Conservation (phyloP, 2,888 invertebrate genomes). For the Nyleta sp. region DNA sequence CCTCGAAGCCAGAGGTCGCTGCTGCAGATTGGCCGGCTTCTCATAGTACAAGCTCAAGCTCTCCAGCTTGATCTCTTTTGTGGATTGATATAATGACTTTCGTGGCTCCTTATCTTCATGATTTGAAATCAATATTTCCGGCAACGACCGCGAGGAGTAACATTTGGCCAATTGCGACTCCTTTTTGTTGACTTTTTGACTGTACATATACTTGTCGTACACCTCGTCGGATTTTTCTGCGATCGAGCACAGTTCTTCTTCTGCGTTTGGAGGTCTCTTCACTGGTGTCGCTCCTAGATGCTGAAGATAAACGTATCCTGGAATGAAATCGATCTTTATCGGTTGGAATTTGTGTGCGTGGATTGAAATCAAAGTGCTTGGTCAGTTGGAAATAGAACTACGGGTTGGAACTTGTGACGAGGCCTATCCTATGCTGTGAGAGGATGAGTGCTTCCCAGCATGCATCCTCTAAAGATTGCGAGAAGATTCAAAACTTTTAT, state of each 20-base stretch:
- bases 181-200: background rate
- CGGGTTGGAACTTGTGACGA: no score
- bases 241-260: slow-evolving; percentile 68
- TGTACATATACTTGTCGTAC: slow-evolving; percentile 72
- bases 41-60: slow-evolving; percentile 5
- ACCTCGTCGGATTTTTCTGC: slow-evolving; percentile 68
- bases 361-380: no score
- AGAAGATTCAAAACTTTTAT: no score
- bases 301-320: slow-evolving; percentile 85
- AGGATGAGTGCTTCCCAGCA: no score
- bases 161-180: slow-evolving; percentile 8
- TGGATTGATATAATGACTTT: slow-evolving; percentile 4
- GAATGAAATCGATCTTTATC: slow-evolving; percentile 70
- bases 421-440: no score
- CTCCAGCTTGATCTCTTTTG: slow-evolving; percentile 8
- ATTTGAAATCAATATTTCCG: slow-evolving; percentile 65
- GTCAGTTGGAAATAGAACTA: no score
- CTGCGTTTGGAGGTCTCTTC: slow-evolving; percentile 48
- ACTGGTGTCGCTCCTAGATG: slow-evolving; percentile 82
- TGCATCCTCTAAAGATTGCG: no score
- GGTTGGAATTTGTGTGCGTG: no score
- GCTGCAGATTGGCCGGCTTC: slow-evolving; percentile 7
- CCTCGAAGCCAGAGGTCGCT: slow-evolving; percentile 6
- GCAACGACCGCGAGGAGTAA: slow-evolving; percentile 42
- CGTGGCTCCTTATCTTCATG: background rate